These are phyloP conservation scores for Opisthograptis luteolata DNA, from an alignment of 2,888 invertebrate species.

Conservation along the genomic window DNA sequence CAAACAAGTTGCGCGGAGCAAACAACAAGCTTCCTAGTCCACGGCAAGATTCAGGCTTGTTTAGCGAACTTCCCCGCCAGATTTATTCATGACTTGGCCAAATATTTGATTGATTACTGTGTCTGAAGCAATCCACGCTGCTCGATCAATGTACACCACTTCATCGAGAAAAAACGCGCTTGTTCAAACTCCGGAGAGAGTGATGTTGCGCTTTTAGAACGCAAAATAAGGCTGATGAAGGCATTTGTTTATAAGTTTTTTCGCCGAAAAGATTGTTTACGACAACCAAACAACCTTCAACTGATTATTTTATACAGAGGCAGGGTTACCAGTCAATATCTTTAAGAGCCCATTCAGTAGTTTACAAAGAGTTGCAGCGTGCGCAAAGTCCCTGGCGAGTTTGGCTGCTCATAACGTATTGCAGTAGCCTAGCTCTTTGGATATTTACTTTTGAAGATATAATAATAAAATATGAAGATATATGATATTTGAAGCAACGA, in stretches of 20 bases:
- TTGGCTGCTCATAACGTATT: background rate
- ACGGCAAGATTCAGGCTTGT: conserved; percentile 22
- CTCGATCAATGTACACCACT: conserved; percentile 75
- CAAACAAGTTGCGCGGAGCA: conserved; percentile 21
- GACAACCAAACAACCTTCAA: conserved; percentile 2
- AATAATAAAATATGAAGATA: too few relatives aligned
- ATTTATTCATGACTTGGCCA: conserved; percentile 79
- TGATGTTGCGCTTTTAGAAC: conserved; percentile 57
- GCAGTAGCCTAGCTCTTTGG: background rate
- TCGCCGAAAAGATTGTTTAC: conserved; percentile 10
- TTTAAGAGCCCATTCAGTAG: conserved; percentile 19
- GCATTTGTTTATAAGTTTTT: conserved; percentile 24
- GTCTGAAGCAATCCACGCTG: conserved; percentile 69
- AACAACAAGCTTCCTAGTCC: conserved; percentile 21
- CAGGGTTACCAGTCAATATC: conserved; percentile 7
- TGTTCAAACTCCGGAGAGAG: conserved; percentile 67
- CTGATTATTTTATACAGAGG: conserved; percentile 11
- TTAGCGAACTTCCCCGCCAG: conserved; percentile 49
- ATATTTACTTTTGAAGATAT: too few relatives aligned
- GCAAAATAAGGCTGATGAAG: conserved; percentile 22
- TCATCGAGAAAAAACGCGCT: conserved; percentile 71
- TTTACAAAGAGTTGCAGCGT: conserved; percentile 21
- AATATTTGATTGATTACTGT: conserved; percentile 81
- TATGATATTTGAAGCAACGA: too few relatives aligned
- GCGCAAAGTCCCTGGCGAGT: conserved; percentile 4